Conservation (phyloP, 2,113 vertebrate species). For the Dromiciops gliroides region DNA sequence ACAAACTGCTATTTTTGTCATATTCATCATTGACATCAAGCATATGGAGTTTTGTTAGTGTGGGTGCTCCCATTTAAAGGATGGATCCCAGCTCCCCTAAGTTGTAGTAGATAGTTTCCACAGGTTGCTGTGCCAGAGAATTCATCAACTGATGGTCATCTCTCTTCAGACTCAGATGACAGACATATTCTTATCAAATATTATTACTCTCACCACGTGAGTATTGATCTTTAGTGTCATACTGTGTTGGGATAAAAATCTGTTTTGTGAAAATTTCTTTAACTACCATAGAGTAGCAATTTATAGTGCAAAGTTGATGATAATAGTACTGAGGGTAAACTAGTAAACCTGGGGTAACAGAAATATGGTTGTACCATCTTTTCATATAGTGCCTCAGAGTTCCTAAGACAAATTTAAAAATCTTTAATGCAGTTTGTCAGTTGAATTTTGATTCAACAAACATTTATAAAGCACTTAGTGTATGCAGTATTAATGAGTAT, state of each 20-base stretch:
- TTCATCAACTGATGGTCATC: neutral
- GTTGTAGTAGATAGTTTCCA: neutral
- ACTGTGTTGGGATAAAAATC: slow-evolving; percentile 11
- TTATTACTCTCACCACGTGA: neutral
- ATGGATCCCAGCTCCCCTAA: neutral
- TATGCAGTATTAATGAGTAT: neutral
- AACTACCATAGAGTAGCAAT: neutral
- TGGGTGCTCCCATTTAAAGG: neutral
- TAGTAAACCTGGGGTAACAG: neutral
- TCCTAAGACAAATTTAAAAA: slow-evolving; percentile 29
- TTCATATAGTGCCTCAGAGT: neutral
- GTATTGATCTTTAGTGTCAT: neutral
- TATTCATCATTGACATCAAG: neutral
- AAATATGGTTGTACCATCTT: neutral
- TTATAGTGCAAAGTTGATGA: neutral
- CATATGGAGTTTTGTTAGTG: neutral
- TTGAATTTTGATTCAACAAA: neutral
- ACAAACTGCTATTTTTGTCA: neutral
- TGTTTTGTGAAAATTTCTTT: slow-evolving; percentile 32
- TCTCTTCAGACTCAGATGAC: neutral
- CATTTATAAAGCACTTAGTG: neutral
- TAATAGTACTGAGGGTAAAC: neutral
- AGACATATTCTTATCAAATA: neutral
- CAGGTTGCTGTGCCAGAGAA: neutral
- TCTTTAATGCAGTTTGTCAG: slow-evolving; percentile 28